A percentile compares a stretch with the other conserved stretches of the same genome.
Conservation (phyloP, 2,113 vertebrate genomes). For the Callorhinus ursinus region DNA sequence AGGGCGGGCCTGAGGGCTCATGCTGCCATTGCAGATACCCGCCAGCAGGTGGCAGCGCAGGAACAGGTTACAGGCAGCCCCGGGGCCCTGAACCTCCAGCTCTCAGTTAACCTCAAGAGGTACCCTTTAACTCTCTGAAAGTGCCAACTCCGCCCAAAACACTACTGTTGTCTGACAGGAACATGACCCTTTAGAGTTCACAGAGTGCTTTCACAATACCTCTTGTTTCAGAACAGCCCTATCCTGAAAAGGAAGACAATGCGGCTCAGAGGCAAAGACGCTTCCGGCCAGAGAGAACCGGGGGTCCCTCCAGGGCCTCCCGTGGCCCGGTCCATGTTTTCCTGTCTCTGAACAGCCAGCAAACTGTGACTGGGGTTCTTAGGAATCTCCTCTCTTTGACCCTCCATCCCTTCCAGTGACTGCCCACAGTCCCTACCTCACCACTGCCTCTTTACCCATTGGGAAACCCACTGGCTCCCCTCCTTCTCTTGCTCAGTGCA, state of each 20-base stretch:
- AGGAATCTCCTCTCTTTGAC: neutral
- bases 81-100: rapidly evolving
- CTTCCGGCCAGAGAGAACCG: neutral
- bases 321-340: neutral
- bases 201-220: neutral
- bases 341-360: neutral
- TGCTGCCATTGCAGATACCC: neutral
- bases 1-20: neutral
- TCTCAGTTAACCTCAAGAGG: neutral
- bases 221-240: neutral
- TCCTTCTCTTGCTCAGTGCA: neutral
- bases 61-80: neutral
- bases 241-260: neutral
- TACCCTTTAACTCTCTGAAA: neutral
- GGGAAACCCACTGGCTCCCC: neutral
- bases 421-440: neutral
- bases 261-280: neutral
- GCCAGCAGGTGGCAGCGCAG: conserved; percentile 67
- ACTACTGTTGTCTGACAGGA: neutral
- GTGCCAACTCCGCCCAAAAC: neutral
- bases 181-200: neutral
- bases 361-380: neutral
- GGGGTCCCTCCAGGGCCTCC: neutral
- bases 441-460: neutral
- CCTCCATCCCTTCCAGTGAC: neutral